A percentile compares a stretch with the other conserved stretches of the same genome.
phyloP scores from a whole-genome alignment of 2,797 vertebrate genomes.

The Nyctalus aviator region DNA sequence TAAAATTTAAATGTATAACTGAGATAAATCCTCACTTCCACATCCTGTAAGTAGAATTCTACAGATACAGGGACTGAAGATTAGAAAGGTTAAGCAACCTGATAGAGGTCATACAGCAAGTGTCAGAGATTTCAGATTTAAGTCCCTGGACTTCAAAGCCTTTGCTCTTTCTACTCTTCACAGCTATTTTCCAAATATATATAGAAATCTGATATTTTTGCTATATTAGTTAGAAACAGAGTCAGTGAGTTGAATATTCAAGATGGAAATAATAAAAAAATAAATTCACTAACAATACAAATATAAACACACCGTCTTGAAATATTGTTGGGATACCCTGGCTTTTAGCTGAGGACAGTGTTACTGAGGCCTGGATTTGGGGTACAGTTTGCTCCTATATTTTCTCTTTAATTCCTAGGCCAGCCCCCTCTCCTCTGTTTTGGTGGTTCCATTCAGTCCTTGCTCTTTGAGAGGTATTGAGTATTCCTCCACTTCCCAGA shows the following conservation, averaged over 20 bases:
- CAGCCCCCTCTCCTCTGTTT: not conserved
- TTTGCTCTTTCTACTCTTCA: not conserved
- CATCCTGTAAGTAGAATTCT: not conserved
- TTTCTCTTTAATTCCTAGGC: not conserved
- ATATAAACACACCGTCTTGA: not conserved
- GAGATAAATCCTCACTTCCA: not conserved
- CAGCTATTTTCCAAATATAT: not conserved
- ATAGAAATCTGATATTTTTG: not conserved
- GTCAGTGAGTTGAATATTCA: not conserved
- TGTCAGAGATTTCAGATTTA: not conserved
- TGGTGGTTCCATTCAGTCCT: not conserved
- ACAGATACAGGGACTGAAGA: not conserved
- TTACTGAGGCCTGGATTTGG: not conserved
- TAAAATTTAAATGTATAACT: not conserved
- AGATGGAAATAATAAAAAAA: not conserved
- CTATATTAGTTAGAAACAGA: not conserved
- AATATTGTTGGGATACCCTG: not conserved
- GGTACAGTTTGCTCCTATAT: not conserved
- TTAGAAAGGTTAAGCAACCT: not conserved
- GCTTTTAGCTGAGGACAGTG: not conserved
- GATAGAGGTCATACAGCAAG: not conserved
- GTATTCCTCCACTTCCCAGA: not conserved
- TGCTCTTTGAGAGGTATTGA: not conserved
- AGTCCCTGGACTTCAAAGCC: not conserved
- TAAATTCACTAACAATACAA: not conserved